Evolutionary conservation across 2,888 invertebrate species (phyloP).

Genomic region (Spilosoma lubricipeda): DNA sequence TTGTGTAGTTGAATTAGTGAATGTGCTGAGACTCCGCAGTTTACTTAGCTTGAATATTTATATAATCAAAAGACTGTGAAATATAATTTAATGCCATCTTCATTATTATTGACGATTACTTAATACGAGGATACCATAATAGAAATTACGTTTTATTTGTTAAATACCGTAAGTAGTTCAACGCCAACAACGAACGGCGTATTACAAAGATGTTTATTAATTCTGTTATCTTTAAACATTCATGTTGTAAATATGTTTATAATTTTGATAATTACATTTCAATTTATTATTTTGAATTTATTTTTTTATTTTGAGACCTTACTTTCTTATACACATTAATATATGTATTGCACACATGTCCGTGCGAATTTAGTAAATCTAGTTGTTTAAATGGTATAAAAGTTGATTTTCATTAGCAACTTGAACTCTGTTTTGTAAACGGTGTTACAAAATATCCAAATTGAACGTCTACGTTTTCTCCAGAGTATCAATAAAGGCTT

Average conservation of each 20-base stretch:
- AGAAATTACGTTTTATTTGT: slow-evolving; percentile 57
- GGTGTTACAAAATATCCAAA: not conserved
- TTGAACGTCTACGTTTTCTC: not conserved
- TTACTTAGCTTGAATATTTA: slow-evolving; percentile 63
- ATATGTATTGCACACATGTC: slow-evolving; percentile 4
- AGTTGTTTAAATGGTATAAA: not conserved
- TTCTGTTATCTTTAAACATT: slow-evolving; percentile 68
- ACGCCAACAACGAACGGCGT: slow-evolving; percentile 51
- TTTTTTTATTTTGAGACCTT: slow-evolving; percentile 63
- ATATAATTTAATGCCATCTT: slow-evolving; percentile 78
- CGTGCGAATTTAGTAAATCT: not conserved
- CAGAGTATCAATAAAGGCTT: not conserved
- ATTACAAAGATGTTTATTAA: slow-evolving; percentile 69
- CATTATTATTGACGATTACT: slow-evolving; percentile 64
- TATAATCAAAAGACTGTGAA: slow-evolving; percentile 80
- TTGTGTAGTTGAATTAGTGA: slow-evolving; percentile 34
- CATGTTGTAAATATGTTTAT: slow-evolving; percentile 84
- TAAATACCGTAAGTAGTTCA: slow-evolving; percentile 53
- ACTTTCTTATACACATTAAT: slow-evolving; percentile 15
- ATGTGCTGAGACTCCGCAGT: slow-evolving; percentile 30
- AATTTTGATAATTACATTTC: slow-evolving; percentile 80
- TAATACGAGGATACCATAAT: slow-evolving; percentile 58
- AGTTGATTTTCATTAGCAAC: not conserved
- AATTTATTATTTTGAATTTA: slow-evolving; percentile 81
- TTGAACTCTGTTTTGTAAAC: not conserved